Percentiles rank a stretch among this genome's conserved stretches.
phyloP scores from a whole-genome alignment of 2,888 invertebrate species.

The Ophion slaviceki region DNA sequence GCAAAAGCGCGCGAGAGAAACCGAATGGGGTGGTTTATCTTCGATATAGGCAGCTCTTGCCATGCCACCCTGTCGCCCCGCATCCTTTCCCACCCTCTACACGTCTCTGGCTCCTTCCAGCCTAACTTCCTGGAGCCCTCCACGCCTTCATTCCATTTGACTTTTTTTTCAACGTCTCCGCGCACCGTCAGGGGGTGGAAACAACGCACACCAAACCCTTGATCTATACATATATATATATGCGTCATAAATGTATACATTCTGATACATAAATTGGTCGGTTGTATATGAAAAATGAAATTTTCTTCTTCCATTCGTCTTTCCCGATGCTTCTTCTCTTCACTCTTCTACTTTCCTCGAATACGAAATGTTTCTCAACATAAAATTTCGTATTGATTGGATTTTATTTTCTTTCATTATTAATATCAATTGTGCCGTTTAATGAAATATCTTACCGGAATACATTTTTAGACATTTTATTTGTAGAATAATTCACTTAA shows the following conservation, averaged over 20 bases:
- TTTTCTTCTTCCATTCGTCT: slow-evolving; percentile 45
- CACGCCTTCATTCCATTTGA: slow-evolving; percentile 66
- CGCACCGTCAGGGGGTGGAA: slow-evolving; percentile 49
- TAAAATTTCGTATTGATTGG: slow-evolving; percentile 9
- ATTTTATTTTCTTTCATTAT: neutral
- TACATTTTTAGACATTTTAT: neutral
- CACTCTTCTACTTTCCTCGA: neutral
- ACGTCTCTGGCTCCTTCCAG: slow-evolving; percentile 47
- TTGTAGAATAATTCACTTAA: neutral
- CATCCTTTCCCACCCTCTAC: slow-evolving; percentile 51
- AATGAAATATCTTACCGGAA: neutral
- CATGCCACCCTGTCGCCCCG: slow-evolving; percentile 41
- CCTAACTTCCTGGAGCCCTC: slow-evolving; percentile 58
- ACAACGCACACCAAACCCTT: slow-evolving; percentile 46
- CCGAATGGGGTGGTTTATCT: slow-evolving; percentile 51
- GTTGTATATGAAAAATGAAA: slow-evolving; percentile 47
- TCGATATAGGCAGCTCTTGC: slow-evolving; percentile 62
- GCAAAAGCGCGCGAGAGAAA: slow-evolving; percentile 33
- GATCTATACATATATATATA: slow-evolving; percentile 11
- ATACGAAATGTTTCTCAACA: neutral
- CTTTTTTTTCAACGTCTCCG: slow-evolving; percentile 56
- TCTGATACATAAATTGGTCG: slow-evolving; percentile 37
- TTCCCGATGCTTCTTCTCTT: neutral
- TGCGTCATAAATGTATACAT: slow-evolving; percentile 4
- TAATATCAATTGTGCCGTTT: neutral